Base-by-base conservation (phyloP, 2,797 vertebrate species). In the Tokudaia muenninki region DNA sequence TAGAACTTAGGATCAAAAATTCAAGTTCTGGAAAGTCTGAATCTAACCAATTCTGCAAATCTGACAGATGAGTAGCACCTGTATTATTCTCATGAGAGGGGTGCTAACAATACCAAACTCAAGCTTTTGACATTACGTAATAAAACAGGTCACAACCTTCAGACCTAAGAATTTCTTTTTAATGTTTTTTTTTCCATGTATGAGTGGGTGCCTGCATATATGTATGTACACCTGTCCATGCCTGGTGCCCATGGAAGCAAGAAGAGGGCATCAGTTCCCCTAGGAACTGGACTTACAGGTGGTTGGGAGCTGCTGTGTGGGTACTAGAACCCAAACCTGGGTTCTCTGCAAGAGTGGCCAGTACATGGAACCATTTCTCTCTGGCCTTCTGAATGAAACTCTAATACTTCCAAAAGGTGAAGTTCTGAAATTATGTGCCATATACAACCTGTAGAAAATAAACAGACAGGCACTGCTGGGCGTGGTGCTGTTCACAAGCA, bases 401-500 rank as follows among this genome's bases (percentile, higher is more conserved):
- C 55, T 87, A 72, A 7, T 86, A 92, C 44, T 90, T 91, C 72
- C 29, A 96, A 93, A 94, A 83, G 83, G 92, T 11, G 10, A 92
- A 29, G 2, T 34, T 17, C 0, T 37, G 57, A 70, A 81, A 47
- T 63, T 47, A 90, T 14, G 75, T 65, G 70, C 61, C 67, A 63
- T 22, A 2, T 57, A 59, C 90, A 87, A 57, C 29, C 52, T 19
- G 41, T 24, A 44, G n/a, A 88, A 74, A 41, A 59, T 12, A 57
- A 74, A 37, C 29, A 34, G 55, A 29, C 3, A 0, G 84, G n/a
- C 3, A 21, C 24, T 44, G 24, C 70, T 47, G 52, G 52, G 11
- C 4, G 0, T 63, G 57, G 37, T 44, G 37, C 22, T 31, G 37
- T 22, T 6, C 21, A 22, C 14, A 29, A 44, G 22, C 11, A 55